Evolutionary conservation across 2,113 vertebrate genomes (phyloP).

Genomic region (Bujurquina vittata): DNA sequence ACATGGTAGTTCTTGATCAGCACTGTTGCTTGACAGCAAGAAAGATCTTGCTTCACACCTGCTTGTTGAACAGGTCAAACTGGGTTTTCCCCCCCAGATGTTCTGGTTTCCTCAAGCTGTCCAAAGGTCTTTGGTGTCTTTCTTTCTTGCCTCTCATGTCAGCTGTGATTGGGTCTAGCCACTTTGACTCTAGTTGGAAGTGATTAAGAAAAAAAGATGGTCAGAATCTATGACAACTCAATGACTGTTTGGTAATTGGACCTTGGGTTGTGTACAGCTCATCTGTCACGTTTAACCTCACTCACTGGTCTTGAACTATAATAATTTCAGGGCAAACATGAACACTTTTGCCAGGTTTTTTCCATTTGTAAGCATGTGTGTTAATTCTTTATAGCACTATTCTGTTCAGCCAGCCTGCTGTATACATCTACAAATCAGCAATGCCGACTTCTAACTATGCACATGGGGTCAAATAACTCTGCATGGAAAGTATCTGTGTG

Average conservation of each 20-base stretch:
- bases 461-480: slow-evolving; percentile 52
- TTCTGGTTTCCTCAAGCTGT: background rate
- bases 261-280: background rate
- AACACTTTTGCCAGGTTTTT: background rate
- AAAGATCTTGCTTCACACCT: background rate
- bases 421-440: slow-evolving; percentile 17
- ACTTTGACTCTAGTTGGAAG: background rate
- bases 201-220: background rate
- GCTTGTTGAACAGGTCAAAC: background rate
- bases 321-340: background rate
- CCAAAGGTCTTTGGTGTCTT: background rate
- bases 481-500: slow-evolving; percentile 31
- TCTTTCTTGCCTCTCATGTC: background rate
- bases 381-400: background rate
- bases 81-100: background rate
- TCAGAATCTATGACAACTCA: background rate
- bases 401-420: background rate
- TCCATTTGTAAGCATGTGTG: background rate
- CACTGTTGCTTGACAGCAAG: background rate
- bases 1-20: background rate
- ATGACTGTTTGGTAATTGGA: background rate
- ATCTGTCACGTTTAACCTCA: no score
- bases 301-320: no score
- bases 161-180: background rate
- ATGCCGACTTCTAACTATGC: slow-evolving; percentile 28